phyloP scores from a whole-genome alignment of 2,113 vertebrate species.

The Pica pica region DNA sequence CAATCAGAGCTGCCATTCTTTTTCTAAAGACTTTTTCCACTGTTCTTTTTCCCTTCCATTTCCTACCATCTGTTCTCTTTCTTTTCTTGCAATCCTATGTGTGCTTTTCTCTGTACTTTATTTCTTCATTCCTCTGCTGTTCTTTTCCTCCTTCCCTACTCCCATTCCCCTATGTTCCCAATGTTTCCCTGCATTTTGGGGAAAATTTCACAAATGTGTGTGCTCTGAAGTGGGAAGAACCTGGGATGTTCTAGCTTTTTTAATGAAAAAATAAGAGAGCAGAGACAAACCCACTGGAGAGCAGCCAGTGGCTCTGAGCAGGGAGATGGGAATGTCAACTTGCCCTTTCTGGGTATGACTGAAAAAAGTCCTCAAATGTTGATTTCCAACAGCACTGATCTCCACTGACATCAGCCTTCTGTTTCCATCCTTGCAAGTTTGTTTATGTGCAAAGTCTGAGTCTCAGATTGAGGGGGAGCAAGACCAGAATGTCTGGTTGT shows the following conservation, averaged over 20 bases:
- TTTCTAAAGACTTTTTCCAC: neutral
- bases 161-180: rapidly evolving
- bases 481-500: neutral
- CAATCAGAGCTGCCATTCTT: neutral
- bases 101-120: neutral
- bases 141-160: neutral
- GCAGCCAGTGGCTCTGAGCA: neutral
- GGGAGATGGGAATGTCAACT: neutral
- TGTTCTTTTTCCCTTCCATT: neutral
- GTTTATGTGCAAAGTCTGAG: neutral
- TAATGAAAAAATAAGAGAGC: neutral
- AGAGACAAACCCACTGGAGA: neutral
- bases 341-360: neutral
- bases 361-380: neutral
- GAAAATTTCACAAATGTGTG: neutral
- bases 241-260: neutral
- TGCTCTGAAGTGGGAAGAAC: neutral
- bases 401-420: neutral
- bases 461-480: neutral
- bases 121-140: neutral
- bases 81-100: neutral
- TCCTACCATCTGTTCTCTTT: neutral
- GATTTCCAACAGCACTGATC: neutral
- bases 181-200: neutral
- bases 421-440: neutral